Evolutionary conservation across 2,888 invertebrate genomes (phyloP), one percentile per base, ranked within the genome.

Genomic region (Pyralis farinalis): DNA sequence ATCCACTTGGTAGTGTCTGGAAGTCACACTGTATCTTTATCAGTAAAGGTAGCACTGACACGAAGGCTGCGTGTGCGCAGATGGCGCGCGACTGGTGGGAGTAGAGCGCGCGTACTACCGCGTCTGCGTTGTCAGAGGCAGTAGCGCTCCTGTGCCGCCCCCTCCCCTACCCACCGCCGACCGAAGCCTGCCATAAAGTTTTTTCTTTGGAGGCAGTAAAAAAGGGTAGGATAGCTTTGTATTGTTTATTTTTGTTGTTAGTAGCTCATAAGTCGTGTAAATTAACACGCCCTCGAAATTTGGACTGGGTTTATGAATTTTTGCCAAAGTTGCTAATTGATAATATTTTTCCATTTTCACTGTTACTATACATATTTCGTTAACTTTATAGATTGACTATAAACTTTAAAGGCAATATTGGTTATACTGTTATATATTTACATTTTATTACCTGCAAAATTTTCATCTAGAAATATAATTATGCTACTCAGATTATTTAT

Each of bases 161-260:
- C 74, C 68, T 63, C 53, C 52, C 55, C 50, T 51, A 44, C 65
- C 16, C 16, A 59, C 55, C 65, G 42, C 57, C 55, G 56, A 51
- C 65, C 69, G 65, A 76, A 82, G 83, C 84, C 84, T 70, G 78
- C 70, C 71, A 71, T 65, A 69, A 64, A 56, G 75, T 82, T 83
- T 77, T 82, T 80, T 77, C 78, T 83, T 81, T 73, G 66, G 64
- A 58, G 73, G 71, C 75, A 74, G 82, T 82, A 86, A 87, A 86
- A 84, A 87, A 84, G 77, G 84, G 79, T 79, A 77, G 73, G 79
- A 85, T 86, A 83, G 81, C 73, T 64, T 63, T 61, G 68, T 56
- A 71, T 86, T 87, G 84, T 86, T 87, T 85, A 84, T 86, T 86
- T 86, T 84, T 82, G 75, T 63, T 83, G 82, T 87, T 87, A 85